Percentiles rank a stretch among this genome's conserved stretches.
Conservation (phyloP, 1,140 invertebrate genomes). For the Pachyrhynchus sulphureomaculatus region DNA sequence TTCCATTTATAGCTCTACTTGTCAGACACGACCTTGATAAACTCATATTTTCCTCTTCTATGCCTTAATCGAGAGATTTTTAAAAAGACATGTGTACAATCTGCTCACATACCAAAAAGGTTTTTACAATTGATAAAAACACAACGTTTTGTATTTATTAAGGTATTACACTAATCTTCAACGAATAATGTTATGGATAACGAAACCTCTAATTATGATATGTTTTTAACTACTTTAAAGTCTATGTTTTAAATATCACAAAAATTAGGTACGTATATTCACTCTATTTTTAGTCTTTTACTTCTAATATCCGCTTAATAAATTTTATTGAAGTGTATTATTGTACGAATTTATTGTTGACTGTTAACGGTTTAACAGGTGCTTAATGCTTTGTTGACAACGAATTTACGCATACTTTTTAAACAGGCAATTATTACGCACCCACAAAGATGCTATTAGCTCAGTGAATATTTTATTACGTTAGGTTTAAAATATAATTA, state of each 20-base stretch:
- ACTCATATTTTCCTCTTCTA: constrained; percentile 36
- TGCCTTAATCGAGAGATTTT: no score
- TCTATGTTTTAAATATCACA: constrained; percentile 27
- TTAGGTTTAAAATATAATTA: neutral
- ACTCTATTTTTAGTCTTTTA: neutral
- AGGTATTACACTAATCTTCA: no score
- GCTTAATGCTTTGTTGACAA: neutral
- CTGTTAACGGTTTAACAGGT: constrained; percentile 26
- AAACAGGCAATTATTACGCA: neutral
- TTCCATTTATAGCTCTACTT: constrained; percentile 41
- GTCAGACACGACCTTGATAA: constrained; percentile 41
- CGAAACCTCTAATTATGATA: no score
- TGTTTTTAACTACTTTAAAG: neutral
- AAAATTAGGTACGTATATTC: constrained; percentile 34
- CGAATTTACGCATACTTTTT: neutral
- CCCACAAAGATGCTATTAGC: no score
- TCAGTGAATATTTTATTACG: no score
- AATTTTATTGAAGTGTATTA: constrained; percentile 11
- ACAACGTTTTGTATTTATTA: no score
- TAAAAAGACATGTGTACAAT: no score
- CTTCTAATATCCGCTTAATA: neutral
- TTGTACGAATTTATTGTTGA: constrained; percentile 28
- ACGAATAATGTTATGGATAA: no score
- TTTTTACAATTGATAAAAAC: no score
- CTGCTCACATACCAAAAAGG: no score